Percentiles rank a stretch among this genome's conserved stretches.
These are phyloP conservation scores for Conger conger DNA, from an alignment of 2,113 vertebrate species.

Conservation along the genomic window DNA sequence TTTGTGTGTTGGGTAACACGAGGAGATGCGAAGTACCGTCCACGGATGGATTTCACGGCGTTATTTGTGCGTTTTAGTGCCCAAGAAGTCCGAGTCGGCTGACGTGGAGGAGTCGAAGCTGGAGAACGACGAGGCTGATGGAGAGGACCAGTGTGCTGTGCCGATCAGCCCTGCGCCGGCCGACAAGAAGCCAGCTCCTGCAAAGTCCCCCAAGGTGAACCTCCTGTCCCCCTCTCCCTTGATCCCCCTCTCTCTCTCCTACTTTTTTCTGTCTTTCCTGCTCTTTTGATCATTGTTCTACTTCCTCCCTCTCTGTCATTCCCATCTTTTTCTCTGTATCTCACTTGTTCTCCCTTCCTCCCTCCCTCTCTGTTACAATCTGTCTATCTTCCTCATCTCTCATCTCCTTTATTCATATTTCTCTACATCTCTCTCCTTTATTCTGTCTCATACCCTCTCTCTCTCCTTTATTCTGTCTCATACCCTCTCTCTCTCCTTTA, in stretches of 20 bases:
- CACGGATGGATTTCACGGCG: background rate
- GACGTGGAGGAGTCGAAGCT: conserved; percentile 92
- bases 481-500: too few relatives aligned
- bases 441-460: too few relatives aligned
- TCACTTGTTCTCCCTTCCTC: background rate
- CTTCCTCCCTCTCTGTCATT: too few relatives aligned
- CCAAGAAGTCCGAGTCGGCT: conserved; percentile 87
- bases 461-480: background rate
- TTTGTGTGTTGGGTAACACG: conserved; percentile 1
- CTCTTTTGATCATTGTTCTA: too few relatives aligned
- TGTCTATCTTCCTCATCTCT: too few relatives aligned
- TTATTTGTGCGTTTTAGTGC: conserved; percentile 65
- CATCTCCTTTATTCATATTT: background rate
- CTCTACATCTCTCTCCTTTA: background rate
- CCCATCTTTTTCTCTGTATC: too few relatives aligned
- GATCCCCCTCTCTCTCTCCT: background rate
- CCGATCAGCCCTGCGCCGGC: conserved; percentile 78
- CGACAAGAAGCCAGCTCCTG: conserved; percentile 81
- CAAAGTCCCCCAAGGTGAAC: conserved; percentile 84
- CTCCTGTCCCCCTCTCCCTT: background rate
- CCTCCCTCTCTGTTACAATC: too few relatives aligned
- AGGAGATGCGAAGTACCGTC: background rate
- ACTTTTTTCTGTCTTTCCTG: too few relatives aligned
- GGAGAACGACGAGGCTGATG: conserved; percentile 88
- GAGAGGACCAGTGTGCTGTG: conserved; percentile 82